Conservation (phyloP, 2,113 vertebrate species). For the Larimichthys polyactis region DNA sequence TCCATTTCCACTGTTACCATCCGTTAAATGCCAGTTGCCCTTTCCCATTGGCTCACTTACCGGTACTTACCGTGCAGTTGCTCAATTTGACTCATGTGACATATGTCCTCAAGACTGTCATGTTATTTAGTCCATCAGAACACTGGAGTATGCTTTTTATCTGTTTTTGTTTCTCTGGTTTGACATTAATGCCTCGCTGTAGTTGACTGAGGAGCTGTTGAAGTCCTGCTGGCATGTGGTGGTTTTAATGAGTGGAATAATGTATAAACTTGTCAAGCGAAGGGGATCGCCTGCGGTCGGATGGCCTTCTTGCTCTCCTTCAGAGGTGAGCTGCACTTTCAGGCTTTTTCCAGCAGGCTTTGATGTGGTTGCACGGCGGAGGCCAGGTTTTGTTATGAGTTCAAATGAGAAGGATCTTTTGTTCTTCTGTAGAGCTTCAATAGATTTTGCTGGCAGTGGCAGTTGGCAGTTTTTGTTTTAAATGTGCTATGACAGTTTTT, state of each 20-base stretch:
- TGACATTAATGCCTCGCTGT: slow-evolving; percentile 32
- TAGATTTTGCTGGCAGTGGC: slow-evolving; percentile 41
- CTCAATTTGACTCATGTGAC: slow-evolving; percentile 2
- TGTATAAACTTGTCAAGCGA: slow-evolving; percentile 93
- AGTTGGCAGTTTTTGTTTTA: slow-evolving; percentile 55
- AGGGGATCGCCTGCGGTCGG: slow-evolving; percentile 88
- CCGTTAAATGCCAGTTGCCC: not conserved
- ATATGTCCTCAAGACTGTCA: not conserved
- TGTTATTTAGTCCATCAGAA: slow-evolving; percentile 23
- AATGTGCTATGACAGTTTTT: slow-evolving; percentile 43
- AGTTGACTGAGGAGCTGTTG: slow-evolving; percentile 86
- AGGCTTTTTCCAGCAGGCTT: slow-evolving; percentile 63
- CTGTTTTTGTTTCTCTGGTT: slow-evolving; percentile 32
- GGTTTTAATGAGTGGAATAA: slow-evolving; percentile 94
- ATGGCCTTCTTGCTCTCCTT: slow-evolving; percentile 85
- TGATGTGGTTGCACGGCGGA: slow-evolving; percentile 64
- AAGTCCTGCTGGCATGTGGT: slow-evolving; percentile 87
- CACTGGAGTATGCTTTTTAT: slow-evolving; percentile 12
- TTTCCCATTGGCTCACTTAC: not conserved
- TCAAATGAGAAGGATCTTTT: slow-evolving; percentile 59
- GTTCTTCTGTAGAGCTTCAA: slow-evolving; percentile 57
- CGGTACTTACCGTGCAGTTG: not conserved
- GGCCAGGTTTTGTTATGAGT: slow-evolving; percentile 59
- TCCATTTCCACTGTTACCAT: not conserved
- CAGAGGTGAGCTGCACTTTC: slow-evolving; percentile 85